Evolutionary conservation across 1,140 invertebrate genomes (phyloP), one percentile per base, ranked within the genome.

Genomic region (Camponotus floridanus): DNA sequence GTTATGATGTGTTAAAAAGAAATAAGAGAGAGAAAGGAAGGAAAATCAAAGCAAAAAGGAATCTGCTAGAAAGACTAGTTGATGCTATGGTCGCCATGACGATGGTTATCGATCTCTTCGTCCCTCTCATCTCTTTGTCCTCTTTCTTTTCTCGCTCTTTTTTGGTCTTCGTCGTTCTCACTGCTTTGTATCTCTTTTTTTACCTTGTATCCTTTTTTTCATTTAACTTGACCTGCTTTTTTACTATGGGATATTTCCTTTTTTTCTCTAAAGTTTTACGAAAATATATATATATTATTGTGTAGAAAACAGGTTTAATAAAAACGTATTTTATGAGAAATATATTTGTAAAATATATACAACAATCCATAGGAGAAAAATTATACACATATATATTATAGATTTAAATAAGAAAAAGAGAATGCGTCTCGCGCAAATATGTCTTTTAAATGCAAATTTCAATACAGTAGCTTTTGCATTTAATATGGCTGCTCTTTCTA

Each of bases 61-160:
- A 42, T 65, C 48, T 42, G 57, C 11, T 57, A 59, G 61, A 79
- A 87, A 73, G 71, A 89, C 78, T 89, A 90, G 91, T 92, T 90
- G 89, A 91, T 91, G 90, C 74, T 79, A 91, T 92, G 91, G 91
- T 92, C 90, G 90, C 88, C 91, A 92, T 92, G 92, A 92, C 92
- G 88, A 92, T 92, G 90, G 88, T 45, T 92, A 92, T 92, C 88
- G 92, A 92, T 92, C 84, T 74, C 73, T 68, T 84, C 61, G 65
- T 86, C 84, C 87, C 65, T 74, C n/a, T 13, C 51, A 84, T 65
- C 31, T 15, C 55, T 64, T 64, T 18, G 18, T 83, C 62, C 61
- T 83, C 42, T 48, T 64, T 39, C 71, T 87, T 61, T 64, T 36
- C 45, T 68, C 45, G 65, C 18, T 18, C 48, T 51, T 70, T 21